A percentile compares a stretch with the other conserved stretches of the same genome.
Conservation (phyloP, 2,113 vertebrate genomes). For the Epinephelus moara region DNA sequence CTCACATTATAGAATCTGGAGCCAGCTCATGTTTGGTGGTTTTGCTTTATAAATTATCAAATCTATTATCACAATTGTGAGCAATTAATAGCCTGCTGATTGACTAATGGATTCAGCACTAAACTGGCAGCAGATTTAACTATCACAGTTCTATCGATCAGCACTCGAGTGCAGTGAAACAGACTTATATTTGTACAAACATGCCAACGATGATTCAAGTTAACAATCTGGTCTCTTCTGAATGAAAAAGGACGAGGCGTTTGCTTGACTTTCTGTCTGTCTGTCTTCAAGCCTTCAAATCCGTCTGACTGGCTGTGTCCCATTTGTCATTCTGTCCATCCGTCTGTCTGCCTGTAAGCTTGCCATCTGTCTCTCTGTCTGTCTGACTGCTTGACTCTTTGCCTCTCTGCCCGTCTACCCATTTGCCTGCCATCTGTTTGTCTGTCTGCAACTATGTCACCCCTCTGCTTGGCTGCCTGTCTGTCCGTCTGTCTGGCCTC, state of each 20-base stretch:
- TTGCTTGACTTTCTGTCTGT: slow-evolving; percentile 24
- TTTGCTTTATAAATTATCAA: neutral
- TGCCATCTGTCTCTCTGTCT: slow-evolving; percentile 70
- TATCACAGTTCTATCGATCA: no score
- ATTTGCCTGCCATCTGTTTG: slow-evolving; percentile 74
- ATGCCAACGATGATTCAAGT: neutral
- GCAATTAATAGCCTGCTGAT: neutral
- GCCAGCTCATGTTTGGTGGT: neutral
- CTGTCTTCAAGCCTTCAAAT: slow-evolving; percentile 40
- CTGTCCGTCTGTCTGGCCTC: slow-evolving; percentile 20
- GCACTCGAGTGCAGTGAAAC: neutral
- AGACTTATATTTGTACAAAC: neutral
- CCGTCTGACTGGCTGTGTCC: slow-evolving; percentile 50
- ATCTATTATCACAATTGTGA: neutral
- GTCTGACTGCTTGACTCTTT: slow-evolving; percentile 66
- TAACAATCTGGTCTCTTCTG: neutral
- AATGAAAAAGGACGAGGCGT: slow-evolving; percentile 1
- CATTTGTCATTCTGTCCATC: slow-evolving; percentile 62
- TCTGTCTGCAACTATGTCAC: slow-evolving; percentile 67
- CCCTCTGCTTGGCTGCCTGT: slow-evolving; percentile 38
- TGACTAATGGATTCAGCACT: neutral
- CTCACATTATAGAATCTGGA: neutral
- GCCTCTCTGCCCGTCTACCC: slow-evolving; percentile 61
- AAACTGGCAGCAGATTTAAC: neutral
- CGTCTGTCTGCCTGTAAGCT: slow-evolving; percentile 67